Conservation (phyloP, 2,888 invertebrate genomes). For the Apamea monoglypha region DNA sequence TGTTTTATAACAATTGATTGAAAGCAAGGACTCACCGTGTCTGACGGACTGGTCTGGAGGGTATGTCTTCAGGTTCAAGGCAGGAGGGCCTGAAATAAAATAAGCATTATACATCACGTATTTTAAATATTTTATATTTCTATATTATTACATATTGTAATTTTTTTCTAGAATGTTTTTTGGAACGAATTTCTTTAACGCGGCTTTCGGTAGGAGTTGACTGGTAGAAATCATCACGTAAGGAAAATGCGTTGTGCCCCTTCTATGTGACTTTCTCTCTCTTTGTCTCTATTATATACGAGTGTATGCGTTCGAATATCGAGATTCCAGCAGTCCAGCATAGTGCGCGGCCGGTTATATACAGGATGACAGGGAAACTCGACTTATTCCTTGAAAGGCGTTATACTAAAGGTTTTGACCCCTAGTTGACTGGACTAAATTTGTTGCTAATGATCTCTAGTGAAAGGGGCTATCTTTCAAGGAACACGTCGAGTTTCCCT, state of each 20-base stretch:
- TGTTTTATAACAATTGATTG: not conserved
- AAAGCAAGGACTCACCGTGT: conserved; percentile 93
- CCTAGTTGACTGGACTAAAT: too few relatives aligned
- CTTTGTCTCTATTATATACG: not conserved
- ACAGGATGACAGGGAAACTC: not conserved
- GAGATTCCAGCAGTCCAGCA: not conserved
- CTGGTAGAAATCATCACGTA: not conserved
- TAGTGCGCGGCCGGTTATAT: not conserved
- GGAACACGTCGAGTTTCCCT: too few relatives aligned
- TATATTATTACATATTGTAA: too few relatives aligned
- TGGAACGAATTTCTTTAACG: not conserved
- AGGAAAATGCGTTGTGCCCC: too few relatives aligned
- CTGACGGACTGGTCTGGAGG: conserved; percentile 94
- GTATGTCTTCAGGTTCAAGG: conserved; percentile 93
- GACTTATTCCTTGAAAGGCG: too few relatives aligned
- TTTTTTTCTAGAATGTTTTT: too few relatives aligned
- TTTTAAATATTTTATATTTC: not conserved
- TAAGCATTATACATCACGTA: not conserved
- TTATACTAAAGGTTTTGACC: too few relatives aligned
- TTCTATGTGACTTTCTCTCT: not conserved
- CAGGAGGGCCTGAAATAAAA: conserved; percentile 79
- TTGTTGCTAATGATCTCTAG: too few relatives aligned
- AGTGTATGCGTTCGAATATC: not conserved
- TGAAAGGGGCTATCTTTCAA: too few relatives aligned
- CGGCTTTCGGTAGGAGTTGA: not conserved